Evolutionary conservation across 2,113 vertebrate species (phyloP).

Genomic region (Panthera uncia): DNA sequence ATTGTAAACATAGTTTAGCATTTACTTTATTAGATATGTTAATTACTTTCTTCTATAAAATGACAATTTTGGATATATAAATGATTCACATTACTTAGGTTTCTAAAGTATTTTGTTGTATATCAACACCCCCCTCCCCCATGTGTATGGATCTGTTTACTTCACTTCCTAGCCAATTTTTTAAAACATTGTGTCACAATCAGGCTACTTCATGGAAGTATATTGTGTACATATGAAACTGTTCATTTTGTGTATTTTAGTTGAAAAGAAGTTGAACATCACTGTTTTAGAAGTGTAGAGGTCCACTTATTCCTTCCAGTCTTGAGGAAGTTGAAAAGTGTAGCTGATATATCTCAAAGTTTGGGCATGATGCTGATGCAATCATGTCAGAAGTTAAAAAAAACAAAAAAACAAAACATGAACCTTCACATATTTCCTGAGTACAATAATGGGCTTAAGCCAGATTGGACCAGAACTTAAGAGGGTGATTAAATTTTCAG

Average conservation of each 20-base stretch:
- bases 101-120: neutral
- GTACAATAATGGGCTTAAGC: neutral
- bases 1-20: neutral
- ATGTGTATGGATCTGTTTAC: neutral
- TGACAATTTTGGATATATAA: neutral
- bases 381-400: neutral
- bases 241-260: neutral
- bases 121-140: neutral
- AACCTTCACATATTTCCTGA: neutral
- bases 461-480: neutral
- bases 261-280: neutral
- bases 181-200: neutral
- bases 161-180: neutral
- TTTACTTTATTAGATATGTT: neutral
- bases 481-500: neutral
- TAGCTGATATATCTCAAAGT: neutral
- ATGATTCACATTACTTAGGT: neutral
- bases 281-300: neutral
- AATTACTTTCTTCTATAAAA: neutral
- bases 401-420: neutral
- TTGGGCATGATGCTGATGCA: neutral
- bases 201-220: neutral
- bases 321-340: neutral
- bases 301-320: neutral
- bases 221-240: neutral